A percentile compares a stretch with the other conserved stretches of the same genome.
These are phyloP conservation scores for Phyllotreta cruciferae DNA, from an alignment of 2,888 invertebrate species.

Conservation along the genomic window DNA sequence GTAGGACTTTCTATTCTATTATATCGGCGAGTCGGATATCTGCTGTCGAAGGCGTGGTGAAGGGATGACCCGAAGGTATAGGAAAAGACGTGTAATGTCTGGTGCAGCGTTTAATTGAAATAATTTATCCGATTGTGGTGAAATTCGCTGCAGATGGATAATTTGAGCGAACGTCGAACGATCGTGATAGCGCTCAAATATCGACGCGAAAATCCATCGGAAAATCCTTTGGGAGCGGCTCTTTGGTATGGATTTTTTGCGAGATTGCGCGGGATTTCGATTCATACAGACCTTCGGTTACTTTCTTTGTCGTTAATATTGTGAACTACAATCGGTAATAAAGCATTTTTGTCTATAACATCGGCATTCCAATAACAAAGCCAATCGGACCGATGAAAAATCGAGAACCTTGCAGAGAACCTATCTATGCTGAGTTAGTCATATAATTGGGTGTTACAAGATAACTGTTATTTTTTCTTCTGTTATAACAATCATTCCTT, in stretches of 20 bases:
- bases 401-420: background rate
- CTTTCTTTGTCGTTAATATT: conserved; percentile 14
- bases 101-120: background rate
- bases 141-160: too few species aligned
- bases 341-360: conserved; percentile 10
- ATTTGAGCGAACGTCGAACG: too few species aligned
- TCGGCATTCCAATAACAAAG: conserved; percentile 7
- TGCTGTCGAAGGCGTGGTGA: background rate
- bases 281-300: conserved; percentile 12
- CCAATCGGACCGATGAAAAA: conserved; percentile 5
- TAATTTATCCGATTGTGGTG: too few species aligned
- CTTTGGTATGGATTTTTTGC: background rate
- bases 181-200: too few species aligned
- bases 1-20: conserved; percentile 22
- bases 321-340: conserved; percentile 15
- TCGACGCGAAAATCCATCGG: background rate
- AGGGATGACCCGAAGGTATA: conserved; percentile 1
- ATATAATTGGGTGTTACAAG: too few species aligned
- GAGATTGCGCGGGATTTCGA: background rate
- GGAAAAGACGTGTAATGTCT: too few species aligned
- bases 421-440: too few species aligned
- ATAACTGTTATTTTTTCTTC: too few species aligned
- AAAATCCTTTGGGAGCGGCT: background rate
- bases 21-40: too few species aligned
- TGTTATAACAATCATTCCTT: too few species aligned